Percentiles rank a stretch among this genome's conserved stretches.
Conservation (phyloP, 2,888 invertebrate genomes). For the Drosophila picticornis region DNA sequence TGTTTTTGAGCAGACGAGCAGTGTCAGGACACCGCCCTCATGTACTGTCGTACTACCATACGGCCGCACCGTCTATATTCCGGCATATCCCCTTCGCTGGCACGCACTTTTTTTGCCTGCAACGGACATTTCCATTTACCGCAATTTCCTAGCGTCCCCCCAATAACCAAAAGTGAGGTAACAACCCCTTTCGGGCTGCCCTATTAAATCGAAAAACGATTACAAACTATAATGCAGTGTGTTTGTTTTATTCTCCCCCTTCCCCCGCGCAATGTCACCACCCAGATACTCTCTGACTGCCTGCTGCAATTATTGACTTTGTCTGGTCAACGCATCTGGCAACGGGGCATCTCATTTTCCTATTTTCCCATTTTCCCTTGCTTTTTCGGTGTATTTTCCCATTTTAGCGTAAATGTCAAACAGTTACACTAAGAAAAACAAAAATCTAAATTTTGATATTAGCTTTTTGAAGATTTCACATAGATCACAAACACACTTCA, state of each 20-base stretch:
- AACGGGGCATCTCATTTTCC: slow-evolving; percentile 29
- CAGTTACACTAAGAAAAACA: background rate
- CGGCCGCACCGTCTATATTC: slow-evolving; percentile 1
- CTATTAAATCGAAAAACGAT: slow-evolving; percentile 81
- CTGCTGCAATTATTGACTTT: slow-evolving; percentile 62
- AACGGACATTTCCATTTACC: slow-evolving; percentile 75
- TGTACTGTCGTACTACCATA: slow-evolving; percentile 8
- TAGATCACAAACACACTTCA: too few species aligned
- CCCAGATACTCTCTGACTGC: background rate
- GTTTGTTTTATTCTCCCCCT: slow-evolving; percentile 37
- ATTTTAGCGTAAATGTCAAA: slow-evolving; percentile 73
- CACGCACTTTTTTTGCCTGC: slow-evolving; percentile 57
- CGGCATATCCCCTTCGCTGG: slow-evolving; percentile 36
- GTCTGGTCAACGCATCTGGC: slow-evolving; percentile 58
- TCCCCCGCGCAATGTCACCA: background rate
- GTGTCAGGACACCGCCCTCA: slow-evolving; percentile 32
- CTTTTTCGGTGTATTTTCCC: slow-evolving; percentile 3
- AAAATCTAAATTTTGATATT: background rate
- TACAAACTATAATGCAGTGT: slow-evolving; percentile 78
- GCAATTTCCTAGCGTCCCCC: slow-evolving; percentile 50
- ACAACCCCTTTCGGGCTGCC: slow-evolving; percentile 39
- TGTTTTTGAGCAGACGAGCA: slow-evolving; percentile 38
- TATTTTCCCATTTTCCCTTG: slow-evolving; percentile 19
- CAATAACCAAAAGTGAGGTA: slow-evolving; percentile 24
- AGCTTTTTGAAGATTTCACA: slow-evolving; percentile 2